Evolutionary conservation across 2,797 vertebrate species (phyloP).

Genomic region (Esox lucius): DNA sequence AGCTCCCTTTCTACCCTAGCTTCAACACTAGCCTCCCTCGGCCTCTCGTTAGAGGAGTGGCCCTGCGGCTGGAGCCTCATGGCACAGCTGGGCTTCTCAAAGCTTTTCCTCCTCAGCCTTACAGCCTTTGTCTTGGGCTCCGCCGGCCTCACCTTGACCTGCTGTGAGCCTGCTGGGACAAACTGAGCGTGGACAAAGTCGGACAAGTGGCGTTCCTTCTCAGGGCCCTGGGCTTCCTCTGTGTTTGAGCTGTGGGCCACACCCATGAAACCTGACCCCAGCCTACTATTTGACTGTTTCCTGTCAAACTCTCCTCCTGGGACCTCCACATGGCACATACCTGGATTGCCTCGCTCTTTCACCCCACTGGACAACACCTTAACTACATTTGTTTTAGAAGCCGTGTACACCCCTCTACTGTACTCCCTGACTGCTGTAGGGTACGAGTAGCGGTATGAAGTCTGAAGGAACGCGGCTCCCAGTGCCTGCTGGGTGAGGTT

Average conservation of each 20-base stretch:
- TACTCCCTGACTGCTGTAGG: constrained; percentile 50
- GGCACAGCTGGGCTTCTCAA: constrained; percentile 65
- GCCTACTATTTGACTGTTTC: constrained; percentile 54
- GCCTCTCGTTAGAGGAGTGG: constrained; percentile 66
- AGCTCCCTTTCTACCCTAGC: constrained; percentile 55
- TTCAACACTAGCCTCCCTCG: constrained; percentile 48
- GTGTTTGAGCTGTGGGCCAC: constrained; percentile 48
- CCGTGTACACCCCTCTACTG: constrained; percentile 48
- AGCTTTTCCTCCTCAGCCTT: constrained; percentile 77
- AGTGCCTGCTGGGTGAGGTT: constrained; percentile 36
- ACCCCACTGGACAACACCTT: constrained; percentile 34
- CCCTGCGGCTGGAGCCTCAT: constrained; percentile 64
- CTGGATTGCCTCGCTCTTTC: constrained; percentile 34
- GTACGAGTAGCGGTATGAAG: constrained; percentile 49
- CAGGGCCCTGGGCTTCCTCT: constrained; percentile 57
- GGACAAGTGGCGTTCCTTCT: constrained; percentile 35
- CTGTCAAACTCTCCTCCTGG: constrained; percentile 32
- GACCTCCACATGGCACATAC: constrained; percentile 39
- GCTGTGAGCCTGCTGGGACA: constrained; percentile 77
- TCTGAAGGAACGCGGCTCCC: constrained; percentile 39
- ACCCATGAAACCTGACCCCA: not conserved
- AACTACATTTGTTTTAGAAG: constrained; percentile 34
- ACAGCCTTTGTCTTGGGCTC: constrained; percentile 80
- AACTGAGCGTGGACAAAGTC: constrained; percentile 81
- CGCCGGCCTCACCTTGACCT: constrained; percentile 74